Conservation (phyloP, 2,888 invertebrate genomes). For the Cerceris rybyensis region DNA sequence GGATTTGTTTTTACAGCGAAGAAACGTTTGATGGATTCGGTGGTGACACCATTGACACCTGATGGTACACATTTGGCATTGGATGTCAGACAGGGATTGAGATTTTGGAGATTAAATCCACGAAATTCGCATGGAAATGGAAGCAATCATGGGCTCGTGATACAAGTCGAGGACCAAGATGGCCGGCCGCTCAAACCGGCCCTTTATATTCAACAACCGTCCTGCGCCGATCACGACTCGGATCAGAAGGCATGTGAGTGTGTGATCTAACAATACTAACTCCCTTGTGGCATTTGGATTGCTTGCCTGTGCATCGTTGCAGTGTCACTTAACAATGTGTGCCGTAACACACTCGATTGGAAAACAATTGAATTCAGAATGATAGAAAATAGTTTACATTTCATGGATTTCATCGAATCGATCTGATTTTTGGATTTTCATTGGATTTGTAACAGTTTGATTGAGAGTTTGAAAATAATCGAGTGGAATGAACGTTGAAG, state of each 20-base stretch:
- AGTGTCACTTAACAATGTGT: constrained; percentile 65
- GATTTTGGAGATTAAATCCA: constrained; percentile 74
- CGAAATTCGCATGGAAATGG: constrained; percentile 58
- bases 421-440: not conserved
- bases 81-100: constrained; percentile 75
- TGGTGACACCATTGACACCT: constrained; percentile 74
- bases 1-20: constrained; percentile 65
- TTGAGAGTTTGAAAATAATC: too few species aligned
- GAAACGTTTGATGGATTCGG: constrained; percentile 78
- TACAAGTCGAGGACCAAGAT: constrained; percentile 86
- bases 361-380: not conserved
- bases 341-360: constrained; percentile 54
- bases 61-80: constrained; percentile 75
- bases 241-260: constrained; percentile 82
- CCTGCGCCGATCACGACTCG: constrained; percentile 72
- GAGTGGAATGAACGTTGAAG: too few species aligned
- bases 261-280: constrained; percentile 81
- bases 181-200: constrained; percentile 82
- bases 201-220: constrained; percentile 82
- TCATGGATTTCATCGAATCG: constrained; percentile 8
- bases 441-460: too few species aligned
- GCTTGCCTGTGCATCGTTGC: constrained; percentile 39
- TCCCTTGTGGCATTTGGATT: constrained; percentile 57
- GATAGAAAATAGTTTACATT: not conserved
- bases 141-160: constrained; percentile 82